Base-by-base conservation (phyloP, 2,113 vertebrate genomes). In the Hymenochirus boettgeri region DNA sequence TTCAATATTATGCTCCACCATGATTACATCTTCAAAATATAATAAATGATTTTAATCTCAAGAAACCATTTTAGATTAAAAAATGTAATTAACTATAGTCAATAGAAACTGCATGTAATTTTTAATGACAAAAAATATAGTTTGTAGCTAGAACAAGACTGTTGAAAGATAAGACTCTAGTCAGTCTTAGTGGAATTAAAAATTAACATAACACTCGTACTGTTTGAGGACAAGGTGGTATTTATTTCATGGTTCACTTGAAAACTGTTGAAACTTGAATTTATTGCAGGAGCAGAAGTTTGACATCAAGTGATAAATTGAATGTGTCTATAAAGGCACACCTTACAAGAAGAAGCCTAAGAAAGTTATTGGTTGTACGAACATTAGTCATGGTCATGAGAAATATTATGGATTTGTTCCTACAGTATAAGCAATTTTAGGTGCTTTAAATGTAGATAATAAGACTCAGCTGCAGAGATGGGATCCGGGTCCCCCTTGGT, bases 61-160 rank as follows among this genome's bases (percentile, higher is more conserved):
- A 65, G 24, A 46, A 57, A 39, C 53, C 55, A 29, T 63, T 63
- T 65, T 25, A 47, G 39, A 65, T 56, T 46, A 57, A 53, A 63
- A 35, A 57, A 65, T 65, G 42, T 56, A 56, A 65, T 65, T 65
- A 65, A 65, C 37, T 57, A 57, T 23, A 65, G 37, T 65, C 52
- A 65, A 65, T 55, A 65, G 53, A 57, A 56, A 42, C 39, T 19
- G 37, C 52, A 33, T 47, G 52, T 23, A 37, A 33, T 45, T 24
- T 24, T 51, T 35, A 65, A 65, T 56, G 62, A 65, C 39, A 56
- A 45, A 37, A 65, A 65, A 56, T 63, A 54, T 26, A 23, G 55
- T 39, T 45, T 47, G 52, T 18, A 7, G 13, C 52, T 19, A 37
- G 37, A 26, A 47, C 52, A 55, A 62, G 35, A 25, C 62, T 51